Conservation (phyloP, 2,113 vertebrate genomes). For the Microcebus lehilahytsara region DNA sequence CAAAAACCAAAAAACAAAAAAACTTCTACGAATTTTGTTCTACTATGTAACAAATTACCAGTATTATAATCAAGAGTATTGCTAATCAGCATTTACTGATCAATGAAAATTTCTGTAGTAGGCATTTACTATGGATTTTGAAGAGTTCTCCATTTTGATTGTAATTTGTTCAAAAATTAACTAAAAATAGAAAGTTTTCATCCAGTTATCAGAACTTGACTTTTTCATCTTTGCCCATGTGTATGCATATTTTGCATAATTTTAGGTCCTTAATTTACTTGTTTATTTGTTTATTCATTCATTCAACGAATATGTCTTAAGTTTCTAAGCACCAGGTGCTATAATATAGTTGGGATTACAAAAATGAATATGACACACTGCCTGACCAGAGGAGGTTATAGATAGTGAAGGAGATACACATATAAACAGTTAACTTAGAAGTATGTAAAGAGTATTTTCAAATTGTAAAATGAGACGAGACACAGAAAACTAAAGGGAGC, state of each 20-base stretch:
- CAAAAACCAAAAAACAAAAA: neutral
- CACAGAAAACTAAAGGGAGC: neutral
- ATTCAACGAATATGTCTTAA: constrained; percentile 17
- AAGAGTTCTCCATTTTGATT: neutral
- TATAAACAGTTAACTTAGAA: neutral
- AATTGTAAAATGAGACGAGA: neutral
- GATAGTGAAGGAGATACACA: neutral
- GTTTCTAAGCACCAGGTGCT: neutral
- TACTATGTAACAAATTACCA: neutral
- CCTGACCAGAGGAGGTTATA: neutral
- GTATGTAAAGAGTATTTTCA: neutral
- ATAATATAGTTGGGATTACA: neutral
- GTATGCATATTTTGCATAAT: neutral
- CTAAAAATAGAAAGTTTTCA: neutral
- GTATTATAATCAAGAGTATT: neutral
- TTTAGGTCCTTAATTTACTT: neutral
- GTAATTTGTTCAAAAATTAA: neutral
- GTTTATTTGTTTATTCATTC: neutral
- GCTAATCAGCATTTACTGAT: neutral
- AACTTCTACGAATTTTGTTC: neutral
- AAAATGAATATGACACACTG: neutral
- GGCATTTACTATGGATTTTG: neutral
- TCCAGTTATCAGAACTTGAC: neutral
- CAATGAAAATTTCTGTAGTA: neutral
- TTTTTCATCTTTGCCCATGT: neutral